Conservation (phyloP, 2,113 vertebrate genomes). For the Paramormyrops kingsleyae region DNA sequence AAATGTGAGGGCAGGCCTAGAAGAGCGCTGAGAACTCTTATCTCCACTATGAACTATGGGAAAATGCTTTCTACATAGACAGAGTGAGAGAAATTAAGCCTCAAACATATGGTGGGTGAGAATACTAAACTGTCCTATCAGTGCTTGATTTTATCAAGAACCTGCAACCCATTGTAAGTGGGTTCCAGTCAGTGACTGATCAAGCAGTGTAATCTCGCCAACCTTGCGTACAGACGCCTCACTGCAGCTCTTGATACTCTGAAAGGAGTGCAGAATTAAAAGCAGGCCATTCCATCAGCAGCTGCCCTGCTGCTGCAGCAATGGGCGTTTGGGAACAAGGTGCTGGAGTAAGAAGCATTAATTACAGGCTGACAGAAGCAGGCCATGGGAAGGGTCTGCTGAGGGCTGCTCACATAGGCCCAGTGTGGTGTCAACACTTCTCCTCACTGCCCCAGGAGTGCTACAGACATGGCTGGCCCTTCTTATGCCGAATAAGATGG, state of each 20-base stretch:
- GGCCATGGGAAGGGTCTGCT: not conserved
- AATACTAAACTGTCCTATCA: not conserved
- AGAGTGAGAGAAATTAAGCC: not conserved
- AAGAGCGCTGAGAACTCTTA: not conserved
- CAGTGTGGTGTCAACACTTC: not conserved
- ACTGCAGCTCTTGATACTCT: not conserved
- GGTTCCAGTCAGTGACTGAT: not conserved
- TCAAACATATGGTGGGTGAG: not conserved
- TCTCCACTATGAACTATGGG: not conserved
- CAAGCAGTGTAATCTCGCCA: not conserved
- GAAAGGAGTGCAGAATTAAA: not conserved
- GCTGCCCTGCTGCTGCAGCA: not conserved
- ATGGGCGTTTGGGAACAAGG: not conserved
- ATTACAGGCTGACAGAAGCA: slow-evolving; percentile 18
- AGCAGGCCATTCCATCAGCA: not conserved
- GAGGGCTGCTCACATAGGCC: not conserved
- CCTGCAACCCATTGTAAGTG: not conserved
- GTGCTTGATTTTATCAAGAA: not conserved
- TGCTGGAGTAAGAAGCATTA: slow-evolving; percentile 11
- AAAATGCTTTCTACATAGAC: not conserved
- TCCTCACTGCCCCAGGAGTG: not conserved
- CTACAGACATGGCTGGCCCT: not conserved
- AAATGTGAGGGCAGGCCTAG: no score
- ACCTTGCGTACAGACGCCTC: not conserved
- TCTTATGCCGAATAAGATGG: not conserved